Percentiles rank a stretch among this genome's conserved stretches.
These are phyloP conservation scores for Paradisaea rubra DNA, from an alignment of 2,113 vertebrate species.

Conservation along the genomic window DNA sequence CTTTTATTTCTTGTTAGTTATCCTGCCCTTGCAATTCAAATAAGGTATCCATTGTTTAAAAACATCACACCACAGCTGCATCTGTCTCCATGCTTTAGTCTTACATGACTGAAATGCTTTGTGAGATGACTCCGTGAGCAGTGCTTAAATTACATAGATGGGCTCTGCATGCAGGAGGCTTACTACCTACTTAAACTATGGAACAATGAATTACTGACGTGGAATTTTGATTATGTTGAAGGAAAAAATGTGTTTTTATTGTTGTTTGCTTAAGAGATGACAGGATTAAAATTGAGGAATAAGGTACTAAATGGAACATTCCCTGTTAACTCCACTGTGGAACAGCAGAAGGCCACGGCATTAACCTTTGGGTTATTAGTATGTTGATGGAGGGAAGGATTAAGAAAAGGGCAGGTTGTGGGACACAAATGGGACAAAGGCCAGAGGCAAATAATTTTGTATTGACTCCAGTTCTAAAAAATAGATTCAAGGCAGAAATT, in stretches of 20 bases:
- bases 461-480: background rate
- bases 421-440: background rate
- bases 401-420: conserved; percentile 29
- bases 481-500: background rate
- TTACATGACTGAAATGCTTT: conserved; percentile 38
- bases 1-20: conserved; percentile 9
- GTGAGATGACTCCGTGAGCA: background rate
- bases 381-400: conserved; percentile 13
- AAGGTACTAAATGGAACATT: background rate
- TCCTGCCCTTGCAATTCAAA: conserved; percentile 6
- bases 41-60: conserved; percentile 29
- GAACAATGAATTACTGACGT: background rate
- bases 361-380: conserved; percentile 44
- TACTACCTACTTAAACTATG: background rate
- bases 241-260: background rate
- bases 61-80: background rate
- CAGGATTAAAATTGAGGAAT: background rate
- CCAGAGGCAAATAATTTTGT: background rate
- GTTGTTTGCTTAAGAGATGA: background rate
- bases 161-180: background rate
- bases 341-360: background rate
- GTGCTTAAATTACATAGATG: background rate
- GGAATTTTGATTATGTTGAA: background rate
- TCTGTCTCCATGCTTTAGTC: background rate
- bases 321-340: background rate